Evolutionary conservation across 2,113 vertebrate genomes (phyloP), one percentile per base, ranked within the genome.

Genomic region (Psittacus erithacus): DNA sequence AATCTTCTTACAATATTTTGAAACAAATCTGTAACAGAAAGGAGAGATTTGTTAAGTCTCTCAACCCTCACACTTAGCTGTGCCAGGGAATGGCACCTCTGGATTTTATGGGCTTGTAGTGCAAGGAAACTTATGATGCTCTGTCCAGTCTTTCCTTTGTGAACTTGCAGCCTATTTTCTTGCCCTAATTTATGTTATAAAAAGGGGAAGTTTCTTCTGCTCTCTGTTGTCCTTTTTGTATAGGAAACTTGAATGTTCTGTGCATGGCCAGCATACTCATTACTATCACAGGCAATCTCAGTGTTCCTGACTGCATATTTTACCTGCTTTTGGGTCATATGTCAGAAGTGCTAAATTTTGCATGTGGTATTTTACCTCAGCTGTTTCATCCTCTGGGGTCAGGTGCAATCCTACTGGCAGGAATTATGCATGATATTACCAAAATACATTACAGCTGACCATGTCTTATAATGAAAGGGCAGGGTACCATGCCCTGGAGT

Each of bases 161-260:
- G 41, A 76, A 23, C 39, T 43, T 31, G 7, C n/a, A 69, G 27
- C 23, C 3, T 19, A 7, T 74, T 73, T 93, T 52, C 55, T 47
- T 52, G 10, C 15, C 55, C 8, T n/a, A 1, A 29, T 35, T 90
- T 59, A 39, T 1, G 0, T 46, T 53, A 38, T 11, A 9, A 11
- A 41, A 27, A 35, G 23, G 6, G 5, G 7, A 64, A 18, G 1
- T 46, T 74, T 47, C 8, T 44, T 68, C 15, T 62, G 5, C 38
- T 80, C 33, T 44, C 19, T 47, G 1, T 31, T 62, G 16, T 38
- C 22, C 6, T 70, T 62, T 76, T 62, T 43, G 19, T 2, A 9
- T 9, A 4, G 9, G 29, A 47, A 77, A 24, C 20, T 6, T 33
- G 11, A 0, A 0, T 4, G 9, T 71, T 33, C 38, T 23, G 9